phyloP scores from a whole-genome alignment of 2,888 invertebrate species.

The Ichneumoninae sp. region DNA sequence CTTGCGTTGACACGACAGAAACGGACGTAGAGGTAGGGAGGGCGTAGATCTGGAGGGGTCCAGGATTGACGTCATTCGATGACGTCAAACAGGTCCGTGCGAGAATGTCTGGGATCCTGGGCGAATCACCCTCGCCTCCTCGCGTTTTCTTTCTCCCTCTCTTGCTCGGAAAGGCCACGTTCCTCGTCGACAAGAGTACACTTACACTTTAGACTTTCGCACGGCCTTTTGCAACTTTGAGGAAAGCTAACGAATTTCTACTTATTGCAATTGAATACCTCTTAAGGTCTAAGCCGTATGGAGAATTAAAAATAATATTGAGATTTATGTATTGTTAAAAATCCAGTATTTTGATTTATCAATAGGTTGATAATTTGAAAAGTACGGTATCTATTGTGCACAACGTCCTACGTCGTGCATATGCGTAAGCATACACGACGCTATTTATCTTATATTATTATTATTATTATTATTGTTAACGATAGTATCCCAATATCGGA shows the following conservation, averaged over 20 bases:
- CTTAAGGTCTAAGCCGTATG: background rate
- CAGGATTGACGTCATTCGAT: slow-evolving; percentile 81
- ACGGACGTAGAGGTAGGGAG: slow-evolving; percentile 41
- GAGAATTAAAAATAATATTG: background rate
- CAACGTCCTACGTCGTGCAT: background rate
- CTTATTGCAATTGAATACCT: background rate
- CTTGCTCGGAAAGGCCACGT: background rate
- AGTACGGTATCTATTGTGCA: background rate
- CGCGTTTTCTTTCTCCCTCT: slow-evolving; percentile 7
- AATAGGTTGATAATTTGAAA: background rate
- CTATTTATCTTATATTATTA: no score
- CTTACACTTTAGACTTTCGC: slow-evolving; percentile 3
- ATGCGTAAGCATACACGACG: background rate
- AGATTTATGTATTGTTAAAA: background rate
- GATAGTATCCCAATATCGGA: no score
- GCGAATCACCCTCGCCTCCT: slow-evolving; percentile 21
- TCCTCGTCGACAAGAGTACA: background rate
- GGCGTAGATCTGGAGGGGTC: slow-evolving; percentile 70
- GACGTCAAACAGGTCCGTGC: slow-evolving; percentile 82
- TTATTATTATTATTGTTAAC: no score
- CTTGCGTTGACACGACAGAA: slow-evolving; percentile 56
- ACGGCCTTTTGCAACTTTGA: background rate
- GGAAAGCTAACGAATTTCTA: background rate
- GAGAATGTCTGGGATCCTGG: slow-evolving; percentile 68
- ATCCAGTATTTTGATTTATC: background rate